A percentile compares a stretch with the other conserved stretches of the same genome.
These are phyloP conservation scores for Sialia sialis DNA, from an alignment of 2,113 vertebrate genomes.

Conservation along the genomic window DNA sequence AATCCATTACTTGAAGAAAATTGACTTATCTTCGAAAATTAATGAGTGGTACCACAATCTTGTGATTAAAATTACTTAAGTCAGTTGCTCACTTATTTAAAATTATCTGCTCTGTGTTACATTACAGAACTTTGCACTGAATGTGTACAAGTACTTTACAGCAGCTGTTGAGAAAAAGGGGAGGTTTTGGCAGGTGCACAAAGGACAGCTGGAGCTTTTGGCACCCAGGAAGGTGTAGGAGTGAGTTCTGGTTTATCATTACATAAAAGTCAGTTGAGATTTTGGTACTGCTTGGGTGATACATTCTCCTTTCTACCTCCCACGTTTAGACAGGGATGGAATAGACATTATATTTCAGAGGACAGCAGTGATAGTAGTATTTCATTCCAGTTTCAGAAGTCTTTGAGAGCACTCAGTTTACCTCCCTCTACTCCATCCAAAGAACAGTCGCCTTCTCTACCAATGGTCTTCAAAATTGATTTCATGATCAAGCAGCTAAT, in stretches of 20 bases:
- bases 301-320: conserved; percentile 49
- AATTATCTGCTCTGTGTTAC: background rate
- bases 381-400: background rate
- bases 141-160: background rate
- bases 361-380: background rate
- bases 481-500: background rate
- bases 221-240: conserved; percentile 64
- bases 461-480: background rate
- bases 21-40: background rate
- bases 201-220: conserved; percentile 62
- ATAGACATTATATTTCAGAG: conserved; percentile 16
- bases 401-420: background rate
- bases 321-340: background rate
- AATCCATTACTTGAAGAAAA: background rate
- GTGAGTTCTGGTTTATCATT: conserved; percentile 30
- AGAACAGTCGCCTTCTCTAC: background rate
- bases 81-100: background rate
- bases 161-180: conserved; percentile 39
- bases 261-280: conserved; percentile 46
- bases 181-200: conserved; percentile 52
- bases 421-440: background rate
- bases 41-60: background rate
- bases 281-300: conserved; percentile 35
- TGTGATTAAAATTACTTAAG: background rate
- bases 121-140: background rate